These are phyloP conservation scores for Bellardia pandia DNA, from an alignment of 2,888 invertebrate genomes.

Conservation along the genomic window DNA sequence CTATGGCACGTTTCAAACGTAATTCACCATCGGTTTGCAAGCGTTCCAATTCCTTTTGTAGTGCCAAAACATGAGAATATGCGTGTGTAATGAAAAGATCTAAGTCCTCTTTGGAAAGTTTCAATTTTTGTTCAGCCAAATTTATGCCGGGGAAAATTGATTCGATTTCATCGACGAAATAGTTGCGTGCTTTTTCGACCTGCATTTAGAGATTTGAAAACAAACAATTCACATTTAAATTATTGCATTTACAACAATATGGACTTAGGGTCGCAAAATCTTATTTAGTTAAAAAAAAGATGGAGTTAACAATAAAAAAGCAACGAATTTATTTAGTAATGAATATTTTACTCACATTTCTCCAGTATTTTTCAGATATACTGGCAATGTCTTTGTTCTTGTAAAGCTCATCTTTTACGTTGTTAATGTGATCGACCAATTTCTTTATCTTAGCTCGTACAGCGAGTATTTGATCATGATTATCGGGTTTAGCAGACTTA, in stretches of 20 bases:
- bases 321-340: background rate
- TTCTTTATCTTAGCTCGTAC: slow-evolving; percentile 86
- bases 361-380: slow-evolving; percentile 92
- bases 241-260: too few relatives aligned
- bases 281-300: too few relatives aligned
- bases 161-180: slow-evolving; percentile 88
- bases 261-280: too few relatives aligned
- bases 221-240: background rate
- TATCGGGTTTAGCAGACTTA: slow-evolving; percentile 78
- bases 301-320: too few relatives aligned
- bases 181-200: slow-evolving; percentile 86
- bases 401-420: slow-evolving; percentile 86
- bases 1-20: slow-evolving; percentile 88
- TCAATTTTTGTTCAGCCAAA: slow-evolving; percentile 87
- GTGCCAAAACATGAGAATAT: slow-evolving; percentile 89
- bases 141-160: slow-evolving; percentile 90
- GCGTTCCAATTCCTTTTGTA: slow-evolving; percentile 91
- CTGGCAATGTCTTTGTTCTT: slow-evolving; percentile 86
- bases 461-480: slow-evolving; percentile 84
- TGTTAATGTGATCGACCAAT: slow-evolving; percentile 86
- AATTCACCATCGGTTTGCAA: slow-evolving; percentile 88
- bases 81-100: slow-evolving; percentile 92
- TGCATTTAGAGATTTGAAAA: background rate
- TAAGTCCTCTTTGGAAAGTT: slow-evolving; percentile 87
- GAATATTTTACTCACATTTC: slow-evolving; percentile 86